Conservation (phyloP, 2,888 invertebrate species). For the Hedya salicella region DNA sequence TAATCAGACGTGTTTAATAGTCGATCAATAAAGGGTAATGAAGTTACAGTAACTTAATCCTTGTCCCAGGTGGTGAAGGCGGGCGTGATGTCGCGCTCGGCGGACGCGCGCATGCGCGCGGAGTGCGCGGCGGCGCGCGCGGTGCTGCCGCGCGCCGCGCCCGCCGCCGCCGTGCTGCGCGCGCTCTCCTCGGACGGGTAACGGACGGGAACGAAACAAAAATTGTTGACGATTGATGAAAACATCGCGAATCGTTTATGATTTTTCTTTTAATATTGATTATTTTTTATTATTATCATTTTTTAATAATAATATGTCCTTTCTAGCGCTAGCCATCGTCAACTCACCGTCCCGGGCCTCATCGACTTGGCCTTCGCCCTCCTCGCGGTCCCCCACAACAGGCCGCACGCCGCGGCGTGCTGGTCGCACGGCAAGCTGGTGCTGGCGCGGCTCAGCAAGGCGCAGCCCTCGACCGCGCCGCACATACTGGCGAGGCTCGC, state of each 20-base stretch:
- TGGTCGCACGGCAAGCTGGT: constrained; percentile 72
- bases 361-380: constrained; percentile 71
- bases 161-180: constrained; percentile 67
- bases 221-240: too few species aligned
- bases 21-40: too few species aligned
- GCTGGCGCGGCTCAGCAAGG: constrained; percentile 67
- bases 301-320: too few species aligned
- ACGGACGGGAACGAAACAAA: too few species aligned
- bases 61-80: constrained; percentile 64
- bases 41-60: too few species aligned
- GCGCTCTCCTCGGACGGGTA: constrained; percentile 75
- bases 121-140: constrained; percentile 71
- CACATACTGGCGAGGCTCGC: constrained; percentile 66
- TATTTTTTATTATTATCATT: too few species aligned
- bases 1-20: too few species aligned
- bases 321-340: constrained; percentile 72
- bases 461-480: constrained; percentile 67
- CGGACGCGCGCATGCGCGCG: constrained; percentile 60
- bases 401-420: constrained; percentile 58
- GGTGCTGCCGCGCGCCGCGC: constrained; percentile 67
- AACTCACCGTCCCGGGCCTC: constrained; percentile 71
- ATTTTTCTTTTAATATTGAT: too few species aligned
- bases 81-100: constrained; percentile 66
- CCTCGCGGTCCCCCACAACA: constrained; percentile 58
- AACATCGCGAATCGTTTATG: too few species aligned